Evolutionary conservation across 2,113 vertebrate genomes (phyloP), one percentile per base, ranked within the genome.

Genomic region (Aramus guarauna): DNA sequence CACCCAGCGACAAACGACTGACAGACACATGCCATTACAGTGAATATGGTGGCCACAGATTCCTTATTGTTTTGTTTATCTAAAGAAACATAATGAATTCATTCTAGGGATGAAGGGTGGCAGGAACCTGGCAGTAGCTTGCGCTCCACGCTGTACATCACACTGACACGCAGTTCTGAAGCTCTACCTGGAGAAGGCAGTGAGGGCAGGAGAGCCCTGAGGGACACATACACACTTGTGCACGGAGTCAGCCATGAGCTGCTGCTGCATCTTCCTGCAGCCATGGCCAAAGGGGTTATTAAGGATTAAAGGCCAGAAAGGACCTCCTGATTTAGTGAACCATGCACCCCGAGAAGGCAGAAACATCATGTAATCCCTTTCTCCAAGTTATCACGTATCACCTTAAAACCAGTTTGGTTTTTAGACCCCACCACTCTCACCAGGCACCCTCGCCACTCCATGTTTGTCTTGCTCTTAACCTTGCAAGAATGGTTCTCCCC

Each of bases 141-240:
- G 34, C 43, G 78, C 68, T 88, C 30, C 34, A 10, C 56, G 56
- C 39, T 75, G 75, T 59, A 39, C 21, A 48, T 76, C 64, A 80
- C 67, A 9, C 63, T 66, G 72, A 45, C 71, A 55, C 4, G 1
- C 30, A 58, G 39, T 71, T 92, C 81, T 47, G 45, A 64, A 60
- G 36, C 55, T 89, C 68, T 47, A 0, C 19, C 37, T 62, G 50
- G 55, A 89, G 66, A 60, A 39, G 32, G 39, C 3, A 8, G 19
- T 4, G 62, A 67, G 52, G 59, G 72, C 41, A 80, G 55, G n/a
- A 63, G 41, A 59, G 55, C 23, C 43, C 41, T 0, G 3, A 83
- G 47, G n/a, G n/a, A 39, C 45, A 14, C 0, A 0, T 4, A 34
- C 14, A 18, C 11, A 3, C 11, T 26, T 21, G 12, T 17, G 17